Conservation (phyloP, 1,140 invertebrate species). For the Saccostrea echinata region DNA sequence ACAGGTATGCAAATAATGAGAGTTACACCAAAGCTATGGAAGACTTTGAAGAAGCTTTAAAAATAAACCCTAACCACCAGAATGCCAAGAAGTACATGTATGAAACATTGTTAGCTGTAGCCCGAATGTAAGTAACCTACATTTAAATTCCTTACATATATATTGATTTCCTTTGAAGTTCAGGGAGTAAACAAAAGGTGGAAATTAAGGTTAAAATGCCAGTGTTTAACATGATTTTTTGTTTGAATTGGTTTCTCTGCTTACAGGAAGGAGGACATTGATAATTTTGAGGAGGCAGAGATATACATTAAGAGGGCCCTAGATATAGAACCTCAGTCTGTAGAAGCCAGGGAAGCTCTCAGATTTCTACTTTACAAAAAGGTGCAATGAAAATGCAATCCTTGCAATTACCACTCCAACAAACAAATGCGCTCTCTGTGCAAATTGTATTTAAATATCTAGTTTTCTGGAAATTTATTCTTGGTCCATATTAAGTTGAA, state of each 20-base stretch:
- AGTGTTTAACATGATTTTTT: no score
- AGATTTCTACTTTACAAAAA: conserved; percentile 82
- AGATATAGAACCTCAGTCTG: conserved; percentile 91
- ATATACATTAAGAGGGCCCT: conserved; percentile 94
- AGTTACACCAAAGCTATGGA: conserved; percentile 95
- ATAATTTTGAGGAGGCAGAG: conserved; percentile 83
- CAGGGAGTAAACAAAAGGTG: neutral
- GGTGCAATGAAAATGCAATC: neutral
- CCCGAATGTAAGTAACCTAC: conserved; percentile 84
- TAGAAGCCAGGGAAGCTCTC: conserved; percentile 94
- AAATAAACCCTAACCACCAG: conserved; percentile 92
- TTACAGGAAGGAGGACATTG: conserved; percentile 62
- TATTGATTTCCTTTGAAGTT: neutral
- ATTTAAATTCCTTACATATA: neutral
- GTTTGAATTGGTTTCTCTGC: conserved; percentile 38
- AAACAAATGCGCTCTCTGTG: no score
- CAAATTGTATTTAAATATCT: no score
- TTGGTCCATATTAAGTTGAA: no score
- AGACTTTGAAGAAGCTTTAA: conserved; percentile 94
- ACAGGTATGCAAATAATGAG: conserved; percentile 93
- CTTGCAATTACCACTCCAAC: no score
- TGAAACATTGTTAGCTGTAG: conserved; percentile 91
- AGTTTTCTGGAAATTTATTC: no score
- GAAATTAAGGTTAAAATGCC: neutral
- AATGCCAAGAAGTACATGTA: conserved; percentile 97